These are phyloP conservation scores for Mylabris phalerata DNA, from an alignment of 1,140 invertebrate genomes.

Conservation along the genomic window DNA sequence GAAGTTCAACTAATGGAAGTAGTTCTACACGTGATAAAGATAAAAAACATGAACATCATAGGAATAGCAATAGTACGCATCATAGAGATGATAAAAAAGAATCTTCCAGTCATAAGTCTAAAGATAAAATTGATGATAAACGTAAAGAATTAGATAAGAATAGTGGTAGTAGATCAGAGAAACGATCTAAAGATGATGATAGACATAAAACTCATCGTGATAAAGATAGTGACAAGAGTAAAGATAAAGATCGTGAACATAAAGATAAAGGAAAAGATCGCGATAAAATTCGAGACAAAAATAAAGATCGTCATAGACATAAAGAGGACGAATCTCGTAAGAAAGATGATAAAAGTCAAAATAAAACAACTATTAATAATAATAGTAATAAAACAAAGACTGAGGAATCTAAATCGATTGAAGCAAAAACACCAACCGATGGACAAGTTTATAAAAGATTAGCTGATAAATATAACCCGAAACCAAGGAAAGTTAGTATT, in stretches of 20 bases:
- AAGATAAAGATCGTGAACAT: too few species aligned
- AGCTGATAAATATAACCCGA: constrained; percentile 37
- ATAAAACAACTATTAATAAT: constrained; percentile 37
- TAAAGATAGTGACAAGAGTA: too few species aligned
- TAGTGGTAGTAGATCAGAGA: constrained; percentile 28
- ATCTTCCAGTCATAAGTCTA: too few species aligned
- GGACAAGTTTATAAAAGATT: constrained; percentile 24
- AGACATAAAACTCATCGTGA: neutral
- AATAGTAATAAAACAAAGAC: constrained; percentile 38
- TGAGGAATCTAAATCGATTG: neutral
- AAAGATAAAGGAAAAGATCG: neutral
- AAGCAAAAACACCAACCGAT: neutral
- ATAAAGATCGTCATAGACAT: constrained; percentile 1
- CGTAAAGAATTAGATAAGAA: constrained; percentile 30
- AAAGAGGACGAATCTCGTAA: neutral
- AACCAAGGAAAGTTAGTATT: constrained; percentile 24
- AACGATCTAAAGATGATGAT: constrained; percentile 45
- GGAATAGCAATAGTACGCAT: constrained; percentile 6
- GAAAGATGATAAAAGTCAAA: neutral
- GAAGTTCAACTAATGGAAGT: constrained; percentile 1
- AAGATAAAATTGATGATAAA: constrained; percentile 21
- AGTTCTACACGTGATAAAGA: neutral
- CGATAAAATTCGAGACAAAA: constrained; percentile 11
- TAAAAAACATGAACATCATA: neutral
- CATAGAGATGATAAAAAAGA: constrained; percentile 12